Conservation (phyloP, 2,797 vertebrate species). For the Euphonia xanthogaster region DNA sequence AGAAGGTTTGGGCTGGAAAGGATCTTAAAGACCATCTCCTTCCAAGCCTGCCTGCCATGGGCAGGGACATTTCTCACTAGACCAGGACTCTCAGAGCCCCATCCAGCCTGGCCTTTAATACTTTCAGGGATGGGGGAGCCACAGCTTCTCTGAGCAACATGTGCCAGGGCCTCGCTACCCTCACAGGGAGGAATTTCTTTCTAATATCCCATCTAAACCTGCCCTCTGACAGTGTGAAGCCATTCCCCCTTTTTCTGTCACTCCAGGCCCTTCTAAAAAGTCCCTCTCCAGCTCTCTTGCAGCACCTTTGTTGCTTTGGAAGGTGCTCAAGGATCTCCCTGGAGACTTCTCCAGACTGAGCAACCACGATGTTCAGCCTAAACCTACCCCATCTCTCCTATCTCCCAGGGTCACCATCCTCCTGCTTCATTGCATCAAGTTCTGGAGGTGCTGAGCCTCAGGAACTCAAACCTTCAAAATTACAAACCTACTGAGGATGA, state of each 20-base stretch:
- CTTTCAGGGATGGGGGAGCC: not conserved
- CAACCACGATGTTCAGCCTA: accelerated
- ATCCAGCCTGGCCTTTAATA: not conserved
- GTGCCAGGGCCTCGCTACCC: not conserved
- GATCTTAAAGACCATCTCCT: not conserved
- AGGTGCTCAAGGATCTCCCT: not conserved
- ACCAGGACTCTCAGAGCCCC: not conserved
- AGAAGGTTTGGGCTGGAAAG: not conserved
- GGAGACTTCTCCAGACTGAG: not conserved
- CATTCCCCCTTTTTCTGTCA: not conserved
- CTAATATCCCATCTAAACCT: not conserved
- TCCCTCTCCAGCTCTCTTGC: not conserved
- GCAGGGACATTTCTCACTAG: not conserved
- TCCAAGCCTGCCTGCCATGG: not conserved
- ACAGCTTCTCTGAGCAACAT: accelerated
- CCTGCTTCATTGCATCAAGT: not conserved
- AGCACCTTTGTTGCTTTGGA: not conserved
- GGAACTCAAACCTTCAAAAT: not conserved
- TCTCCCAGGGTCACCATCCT: not conserved
- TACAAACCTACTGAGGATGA: not conserved
- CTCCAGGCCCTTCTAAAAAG: not conserved
- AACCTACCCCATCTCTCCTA: not conserved
- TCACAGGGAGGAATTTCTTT: not conserved
- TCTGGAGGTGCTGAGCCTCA: not conserved
- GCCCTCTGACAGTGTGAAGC: not conserved